These are phyloP conservation scores for Solenopsis invicta DNA, from an alignment of 1,140 invertebrate species.

Conservation along the genomic window DNA sequence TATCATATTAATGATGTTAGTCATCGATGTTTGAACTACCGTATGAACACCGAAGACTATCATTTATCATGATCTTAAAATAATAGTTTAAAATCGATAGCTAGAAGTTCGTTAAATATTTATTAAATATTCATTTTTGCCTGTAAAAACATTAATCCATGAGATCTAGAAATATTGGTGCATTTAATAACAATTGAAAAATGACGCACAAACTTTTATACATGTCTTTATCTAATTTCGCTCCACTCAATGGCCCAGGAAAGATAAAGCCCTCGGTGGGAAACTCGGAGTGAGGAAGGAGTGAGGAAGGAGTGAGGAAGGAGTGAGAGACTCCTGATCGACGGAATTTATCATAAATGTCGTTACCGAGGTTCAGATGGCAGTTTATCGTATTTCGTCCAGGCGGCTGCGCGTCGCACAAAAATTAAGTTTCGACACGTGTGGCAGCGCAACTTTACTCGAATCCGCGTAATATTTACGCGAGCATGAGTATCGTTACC, in stretches of 20 bases:
- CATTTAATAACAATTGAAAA: slow-evolving; percentile 11
- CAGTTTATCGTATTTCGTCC: slow-evolving; percentile 75
- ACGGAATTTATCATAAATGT: slow-evolving; percentile 80
- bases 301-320: slow-evolving; percentile 65
- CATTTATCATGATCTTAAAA: background rate
- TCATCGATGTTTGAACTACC: background rate
- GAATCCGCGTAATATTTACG: slow-evolving; percentile 17
- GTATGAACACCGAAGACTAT: background rate
- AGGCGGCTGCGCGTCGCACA: slow-evolving; percentile 15
- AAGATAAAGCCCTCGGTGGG: slow-evolving; percentile 68
- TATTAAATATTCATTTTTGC: background rate
- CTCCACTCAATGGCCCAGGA: slow-evolving; percentile 54
- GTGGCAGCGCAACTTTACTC: background rate
- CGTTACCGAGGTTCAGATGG: slow-evolving; percentile 71
- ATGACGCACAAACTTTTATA: slow-evolving; percentile 35
- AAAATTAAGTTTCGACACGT: background rate
- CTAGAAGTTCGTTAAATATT: background rate
- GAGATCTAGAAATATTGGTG: background rate
- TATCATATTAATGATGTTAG: background rate
- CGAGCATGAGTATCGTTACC: slow-evolving; percentile 22
- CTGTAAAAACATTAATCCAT: background rate
- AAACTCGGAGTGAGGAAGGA: slow-evolving; percentile 59
- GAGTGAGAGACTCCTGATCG: slow-evolving; percentile 74
- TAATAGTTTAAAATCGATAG: background rate
- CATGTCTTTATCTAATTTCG: slow-evolving; percentile 71